Evolutionary conservation across 2,113 vertebrate genomes (phyloP), one percentile per base, ranked within the genome.

Genomic region (Zapus hudsonius): DNA sequence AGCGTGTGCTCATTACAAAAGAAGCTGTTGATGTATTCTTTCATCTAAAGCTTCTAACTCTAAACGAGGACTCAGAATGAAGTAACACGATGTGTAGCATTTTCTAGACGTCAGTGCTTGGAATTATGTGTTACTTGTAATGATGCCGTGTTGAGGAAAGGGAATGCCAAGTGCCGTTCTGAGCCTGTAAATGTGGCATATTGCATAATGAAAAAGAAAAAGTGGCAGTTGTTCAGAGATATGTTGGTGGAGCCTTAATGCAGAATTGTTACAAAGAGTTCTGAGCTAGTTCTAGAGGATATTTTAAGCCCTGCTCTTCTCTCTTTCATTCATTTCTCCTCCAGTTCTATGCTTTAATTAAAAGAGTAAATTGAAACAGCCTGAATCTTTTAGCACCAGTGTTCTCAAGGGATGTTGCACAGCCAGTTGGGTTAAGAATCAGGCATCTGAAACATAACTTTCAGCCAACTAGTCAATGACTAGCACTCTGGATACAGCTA

Each of bases 291-390:
- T 42, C 11, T 81, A 61, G 47, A 61, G 33, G 81, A 84, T 96
- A 87, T 95, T 96, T 97, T 91, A 93, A 96, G 74, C 42, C 31
- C 19, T 66, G 29, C 31, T 87, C 70, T 95, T 70, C 92, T 91
- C 67, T 92, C 64, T 94, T 95, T 90, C 96, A 90, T 95, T 95
- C 96, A 89, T 94, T 96, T 94, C 78, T 93, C 86, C 69, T 94
- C 81, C 64, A 94, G 94, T 92, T 95, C 81, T 95, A 87, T 94
- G 95, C 87, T 96, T 97, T 97, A 97, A 97, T 97, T 97, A 97
- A 96, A 95, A 90, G 87, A 95, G 87, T 96, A 97, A 96, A 95
- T 95, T 96, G 94, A 96, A 97, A 94, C 93, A 97, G 94, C 73
- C 96, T 95, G 91, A 95, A 96, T 97, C 84, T 95, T 97, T 96